Conservation (phyloP, 2,888 invertebrate species). For the Venusia cambrica region DNA sequence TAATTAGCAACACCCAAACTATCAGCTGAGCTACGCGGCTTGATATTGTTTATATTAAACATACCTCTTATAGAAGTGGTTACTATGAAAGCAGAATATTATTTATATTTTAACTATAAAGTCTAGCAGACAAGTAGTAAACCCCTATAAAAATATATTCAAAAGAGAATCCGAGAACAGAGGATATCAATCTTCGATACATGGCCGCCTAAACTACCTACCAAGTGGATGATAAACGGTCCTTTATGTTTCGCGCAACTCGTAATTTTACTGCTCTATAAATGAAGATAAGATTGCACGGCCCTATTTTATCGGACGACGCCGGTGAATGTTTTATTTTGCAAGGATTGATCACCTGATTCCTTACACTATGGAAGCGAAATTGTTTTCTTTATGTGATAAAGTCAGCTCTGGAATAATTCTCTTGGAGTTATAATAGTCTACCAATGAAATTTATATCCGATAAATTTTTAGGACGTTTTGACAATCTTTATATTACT, state of each 20-base stretch:
- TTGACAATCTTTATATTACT: too few species aligned
- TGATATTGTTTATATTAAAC: too few species aligned
- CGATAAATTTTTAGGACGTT: too few species aligned
- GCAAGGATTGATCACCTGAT: constrained; percentile 44
- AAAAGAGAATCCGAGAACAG: constrained; percentile 39
- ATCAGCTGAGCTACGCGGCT: too few species aligned
- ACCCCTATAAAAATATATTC: constrained; percentile 35
- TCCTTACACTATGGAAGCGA: constrained; percentile 17
- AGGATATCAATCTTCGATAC: constrained; percentile 68
- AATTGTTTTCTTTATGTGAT: constrained; percentile 20
- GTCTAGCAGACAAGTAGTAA: constrained; percentile 6
- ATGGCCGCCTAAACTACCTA: constrained; percentile 59
- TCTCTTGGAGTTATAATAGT: constrained; percentile 12
- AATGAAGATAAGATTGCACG: constrained; percentile 68
- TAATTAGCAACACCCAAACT: too few species aligned
- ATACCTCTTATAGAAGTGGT: too few species aligned
- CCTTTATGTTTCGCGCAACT: constrained; percentile 61
- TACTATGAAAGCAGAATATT: too few species aligned
- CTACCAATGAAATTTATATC: neutral
- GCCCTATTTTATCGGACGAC: constrained; percentile 54
- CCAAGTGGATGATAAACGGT: constrained; percentile 66
- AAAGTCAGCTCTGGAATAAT: constrained; percentile 12
- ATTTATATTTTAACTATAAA: constrained; percentile 1
- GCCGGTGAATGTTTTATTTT: constrained; percentile 55
- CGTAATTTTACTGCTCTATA: constrained; percentile 73